Base-by-base conservation (phyloP, 23 tunicate genomes). In the Oikopleura dioica region DNA sequence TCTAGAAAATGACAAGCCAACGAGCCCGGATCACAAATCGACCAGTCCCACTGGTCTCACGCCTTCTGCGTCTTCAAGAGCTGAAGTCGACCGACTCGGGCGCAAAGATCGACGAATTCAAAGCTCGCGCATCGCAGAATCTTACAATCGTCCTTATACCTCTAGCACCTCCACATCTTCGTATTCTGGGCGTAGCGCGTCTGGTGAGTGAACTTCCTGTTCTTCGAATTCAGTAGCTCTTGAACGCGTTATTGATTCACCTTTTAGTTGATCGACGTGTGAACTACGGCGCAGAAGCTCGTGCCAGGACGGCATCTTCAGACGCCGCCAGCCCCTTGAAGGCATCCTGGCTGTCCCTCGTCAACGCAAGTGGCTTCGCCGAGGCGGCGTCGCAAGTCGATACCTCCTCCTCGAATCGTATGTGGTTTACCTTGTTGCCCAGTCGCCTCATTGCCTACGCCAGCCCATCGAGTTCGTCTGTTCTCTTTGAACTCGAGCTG, bases 261-360 rank as follows among this genome's bases (percentile, higher is more conserved):
- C n/a, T n/a, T 28, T 63, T 31, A 63, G 72, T 63, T 2, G 72
- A 63, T 31, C 72, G 72, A 16, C 72, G 72, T 24, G 72, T 63
- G 2, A 63, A 63, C 26, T 63, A 63, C 33, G 30, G 33, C 4
- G n/a, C n/a, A n/a, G n/a, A n/a, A n/a, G 2, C 72, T 24, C 55
- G 55, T 44, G 55, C 9, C 16, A 23, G 72, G 16, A 63, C 72
- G 5, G 33, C 33, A 2, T 21, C 33, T 28, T 12, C 33, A 23
- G 72, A 63, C 16, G 2, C 72, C 4, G 33, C 29, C 33, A 23
- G 16, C 30, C 72, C 72, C 4, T 2, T 63, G 30, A 63, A 63
- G 26, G 16, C 72, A 28, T 63, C 72, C 26, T 63, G 72, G 72
- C 72, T 63, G 4, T 63, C 72, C 4, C 33, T 63, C 30, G 72